A percentile compares a stretch with the other conserved stretches of the same genome.
Conservation (phyloP, 2,797 vertebrate species). For the Phalloptychus januarius region DNA sequence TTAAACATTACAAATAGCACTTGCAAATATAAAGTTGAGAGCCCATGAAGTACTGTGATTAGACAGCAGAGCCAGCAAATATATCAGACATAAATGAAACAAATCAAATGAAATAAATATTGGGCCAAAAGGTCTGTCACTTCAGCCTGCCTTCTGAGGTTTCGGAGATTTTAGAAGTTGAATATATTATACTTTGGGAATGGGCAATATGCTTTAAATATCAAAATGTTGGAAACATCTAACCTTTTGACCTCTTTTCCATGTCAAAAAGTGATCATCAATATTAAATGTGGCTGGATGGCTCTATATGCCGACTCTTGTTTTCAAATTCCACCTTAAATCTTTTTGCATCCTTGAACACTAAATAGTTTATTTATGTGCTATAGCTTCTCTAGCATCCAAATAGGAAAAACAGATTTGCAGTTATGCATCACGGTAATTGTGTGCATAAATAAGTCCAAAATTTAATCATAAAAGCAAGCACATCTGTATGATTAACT, state of each 20-base stretch:
- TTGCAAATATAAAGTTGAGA: background rate
- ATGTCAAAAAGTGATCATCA: background rate
- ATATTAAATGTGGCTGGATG: conserved; percentile 2
- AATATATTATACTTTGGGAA: background rate
- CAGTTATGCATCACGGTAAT: background rate
- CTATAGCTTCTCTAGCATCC: background rate
- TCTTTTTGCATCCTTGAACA: conserved; percentile 2
- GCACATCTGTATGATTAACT: background rate
- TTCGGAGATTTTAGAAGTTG: background rate
- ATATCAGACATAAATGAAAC: too few species aligned
- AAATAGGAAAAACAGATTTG: background rate
- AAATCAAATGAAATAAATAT: background rate
- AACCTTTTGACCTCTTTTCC: background rate
- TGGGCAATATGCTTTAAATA: background rate
- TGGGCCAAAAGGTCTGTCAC: background rate
- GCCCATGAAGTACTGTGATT: too few species aligned
- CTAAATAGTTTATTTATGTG: background rate
- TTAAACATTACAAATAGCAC: background rate
- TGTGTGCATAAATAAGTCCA: background rate
- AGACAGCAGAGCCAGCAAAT: too few species aligned
- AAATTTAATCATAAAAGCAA: conserved; percentile 3
- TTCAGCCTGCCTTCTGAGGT: background rate
- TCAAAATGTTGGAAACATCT: background rate
- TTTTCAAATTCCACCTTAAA: conserved; percentile 4
- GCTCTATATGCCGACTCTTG: background rate